Percentiles rank a stretch among this genome's conserved stretches.
phyloP scores from a whole-genome alignment of 2,797 vertebrate genomes.

The Alcedo quadribrachys region DNA sequence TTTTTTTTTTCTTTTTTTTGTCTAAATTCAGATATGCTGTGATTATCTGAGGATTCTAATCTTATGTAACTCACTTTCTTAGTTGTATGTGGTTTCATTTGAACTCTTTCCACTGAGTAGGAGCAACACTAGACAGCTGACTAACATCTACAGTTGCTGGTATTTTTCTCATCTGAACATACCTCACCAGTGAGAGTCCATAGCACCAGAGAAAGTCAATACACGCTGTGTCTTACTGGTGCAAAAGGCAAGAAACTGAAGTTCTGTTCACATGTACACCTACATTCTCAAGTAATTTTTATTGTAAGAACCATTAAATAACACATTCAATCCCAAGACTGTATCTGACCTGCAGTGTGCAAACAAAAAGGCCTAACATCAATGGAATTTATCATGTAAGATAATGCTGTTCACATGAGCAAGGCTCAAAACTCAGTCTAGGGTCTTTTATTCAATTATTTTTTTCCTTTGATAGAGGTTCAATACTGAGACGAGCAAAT shows the following conservation, averaged over 20 bases:
- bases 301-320: not conserved
- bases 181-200: not conserved
- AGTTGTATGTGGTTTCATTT: not conserved
- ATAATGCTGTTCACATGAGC: not conserved
- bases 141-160: not conserved
- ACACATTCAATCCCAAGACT: not conserved
- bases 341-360: not conserved
- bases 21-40: not conserved
- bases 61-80: not conserved
- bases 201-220: not conserved
- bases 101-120: not conserved
- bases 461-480: constrained; percentile 1
- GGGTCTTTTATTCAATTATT: not conserved
- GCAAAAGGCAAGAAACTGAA: not conserved
- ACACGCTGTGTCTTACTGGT: not conserved
- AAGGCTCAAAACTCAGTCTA: not conserved
- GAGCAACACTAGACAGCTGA: not conserved
- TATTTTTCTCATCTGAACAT: not conserved
- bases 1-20: not conserved
- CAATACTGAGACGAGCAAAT: not conserved
- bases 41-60: not conserved
- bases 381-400: not conserved
- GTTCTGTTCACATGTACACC: not conserved
- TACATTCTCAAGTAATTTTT: not conserved
- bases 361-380: not conserved